Conservation (phyloP, 2,797 vertebrate genomes). For the Oreochromis grahami region DNA sequence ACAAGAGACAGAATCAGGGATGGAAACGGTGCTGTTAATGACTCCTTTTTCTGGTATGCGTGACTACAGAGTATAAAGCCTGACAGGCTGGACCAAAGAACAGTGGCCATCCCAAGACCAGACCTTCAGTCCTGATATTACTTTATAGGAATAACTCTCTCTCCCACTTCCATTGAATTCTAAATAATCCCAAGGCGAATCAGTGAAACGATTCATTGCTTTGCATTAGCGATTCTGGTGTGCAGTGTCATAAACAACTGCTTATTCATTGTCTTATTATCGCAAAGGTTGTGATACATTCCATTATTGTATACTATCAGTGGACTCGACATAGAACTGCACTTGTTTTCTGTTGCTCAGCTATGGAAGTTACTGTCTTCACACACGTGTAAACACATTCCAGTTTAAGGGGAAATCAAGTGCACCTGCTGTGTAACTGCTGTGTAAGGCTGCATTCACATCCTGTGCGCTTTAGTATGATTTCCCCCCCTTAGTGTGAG, state of each 20-base stretch:
- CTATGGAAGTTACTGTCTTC: neutral
- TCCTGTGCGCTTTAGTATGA: neutral
- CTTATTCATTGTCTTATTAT: neutral
- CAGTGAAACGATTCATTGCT: neutral
- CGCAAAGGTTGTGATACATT: neutral
- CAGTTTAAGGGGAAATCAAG: neutral
- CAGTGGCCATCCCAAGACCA: neutral
- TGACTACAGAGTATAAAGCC: neutral
- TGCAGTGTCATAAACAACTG: neutral
- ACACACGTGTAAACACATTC: neutral
- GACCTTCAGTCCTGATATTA: conserved; percentile 15
- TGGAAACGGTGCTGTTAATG: neutral
- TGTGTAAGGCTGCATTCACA: neutral
- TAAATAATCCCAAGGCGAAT: neutral
- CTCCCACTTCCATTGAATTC: neutral
- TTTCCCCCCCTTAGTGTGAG: neutral
- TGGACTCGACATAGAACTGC: neutral
- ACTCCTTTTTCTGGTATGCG: conserved; percentile 20
- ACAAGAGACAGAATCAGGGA: neutral
- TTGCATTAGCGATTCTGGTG: neutral
- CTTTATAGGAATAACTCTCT: neutral
- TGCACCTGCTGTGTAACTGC: neutral
- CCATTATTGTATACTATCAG: neutral
- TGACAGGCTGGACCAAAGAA: conserved; percentile 8
- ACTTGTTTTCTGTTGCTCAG: neutral